Evolutionary conservation across 2,797 vertebrate species (phyloP).

Genomic region (Xenops minutus): DNA sequence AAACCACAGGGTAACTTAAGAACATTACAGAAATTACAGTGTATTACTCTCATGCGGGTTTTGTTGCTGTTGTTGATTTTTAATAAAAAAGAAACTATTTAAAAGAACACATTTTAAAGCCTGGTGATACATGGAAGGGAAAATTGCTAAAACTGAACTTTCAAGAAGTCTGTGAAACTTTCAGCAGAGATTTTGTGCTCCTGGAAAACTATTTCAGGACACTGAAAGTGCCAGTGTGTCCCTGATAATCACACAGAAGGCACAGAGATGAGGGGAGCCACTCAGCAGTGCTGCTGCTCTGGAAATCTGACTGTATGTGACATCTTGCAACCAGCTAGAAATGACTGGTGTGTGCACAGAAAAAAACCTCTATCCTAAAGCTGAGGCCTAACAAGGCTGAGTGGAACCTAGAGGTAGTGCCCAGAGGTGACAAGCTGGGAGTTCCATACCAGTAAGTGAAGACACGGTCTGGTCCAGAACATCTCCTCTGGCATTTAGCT

Average conservation of each 20-base stretch:
- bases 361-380: neutral
- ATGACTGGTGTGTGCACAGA: neutral
- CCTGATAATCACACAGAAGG: neutral
- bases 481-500: neutral
- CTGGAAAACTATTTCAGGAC: neutral
- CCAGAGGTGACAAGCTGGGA: too few relatives aligned
- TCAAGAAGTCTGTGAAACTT: neutral
- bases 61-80: neutral
- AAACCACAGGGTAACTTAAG: neutral
- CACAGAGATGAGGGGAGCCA: too few relatives aligned
- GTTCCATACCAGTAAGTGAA: neutral
- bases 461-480: neutral
- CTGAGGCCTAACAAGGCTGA: neutral
- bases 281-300: neutral
- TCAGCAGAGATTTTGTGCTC: neutral
- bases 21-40: neutral
- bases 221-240: accelerated
- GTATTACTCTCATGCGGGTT: neutral
- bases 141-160: neutral
- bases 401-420: neutral
- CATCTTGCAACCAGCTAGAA: neutral
- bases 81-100: neutral
- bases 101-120: neutral
- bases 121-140: neutral
- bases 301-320: accelerated